Evolutionary conservation across 2,888 invertebrate genomes (phyloP).

Genomic region (Eulithis testata): DNA sequence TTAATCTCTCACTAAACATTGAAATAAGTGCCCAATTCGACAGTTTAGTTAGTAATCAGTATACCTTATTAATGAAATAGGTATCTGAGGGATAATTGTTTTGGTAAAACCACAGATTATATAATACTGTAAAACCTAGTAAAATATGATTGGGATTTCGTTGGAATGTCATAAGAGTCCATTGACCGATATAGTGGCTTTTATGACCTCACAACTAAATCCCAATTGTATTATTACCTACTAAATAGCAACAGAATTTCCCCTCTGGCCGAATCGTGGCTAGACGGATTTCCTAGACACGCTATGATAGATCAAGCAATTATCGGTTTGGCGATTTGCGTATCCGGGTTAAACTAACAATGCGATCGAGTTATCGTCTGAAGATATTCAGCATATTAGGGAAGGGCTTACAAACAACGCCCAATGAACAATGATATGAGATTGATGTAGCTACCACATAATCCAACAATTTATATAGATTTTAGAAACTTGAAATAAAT

Average conservation of each 20-base stretch:
- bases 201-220: too few species aligned
- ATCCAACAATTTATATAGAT: too few species aligned
- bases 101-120: too few species aligned
- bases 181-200: too few species aligned
- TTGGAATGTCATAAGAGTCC: too few species aligned
- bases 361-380: constrained; percentile 14
- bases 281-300: constrained; percentile 41
- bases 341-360: constrained; percentile 36
- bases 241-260: too few species aligned
- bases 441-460: too few species aligned
- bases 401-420: too few species aligned
- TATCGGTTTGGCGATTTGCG: constrained; percentile 19
- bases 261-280: constrained; percentile 16
- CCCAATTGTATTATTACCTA: too few species aligned
- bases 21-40: constrained; percentile 15
- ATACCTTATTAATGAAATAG: constrained; percentile 33
- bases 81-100: constrained; percentile 6
- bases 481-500: too few species aligned
- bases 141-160: constrained; percentile 16
- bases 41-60: constrained; percentile 16
- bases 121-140: too few species aligned
- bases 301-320: constrained; percentile 31
- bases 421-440: too few species aligned
- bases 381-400: constrained; percentile 8
- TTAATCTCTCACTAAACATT: constrained; percentile 17